A percentile compares a stretch with the other conserved stretches of the same genome.
Conservation (phyloP, 2,113 vertebrate genomes). For the Columbina picui region DNA sequence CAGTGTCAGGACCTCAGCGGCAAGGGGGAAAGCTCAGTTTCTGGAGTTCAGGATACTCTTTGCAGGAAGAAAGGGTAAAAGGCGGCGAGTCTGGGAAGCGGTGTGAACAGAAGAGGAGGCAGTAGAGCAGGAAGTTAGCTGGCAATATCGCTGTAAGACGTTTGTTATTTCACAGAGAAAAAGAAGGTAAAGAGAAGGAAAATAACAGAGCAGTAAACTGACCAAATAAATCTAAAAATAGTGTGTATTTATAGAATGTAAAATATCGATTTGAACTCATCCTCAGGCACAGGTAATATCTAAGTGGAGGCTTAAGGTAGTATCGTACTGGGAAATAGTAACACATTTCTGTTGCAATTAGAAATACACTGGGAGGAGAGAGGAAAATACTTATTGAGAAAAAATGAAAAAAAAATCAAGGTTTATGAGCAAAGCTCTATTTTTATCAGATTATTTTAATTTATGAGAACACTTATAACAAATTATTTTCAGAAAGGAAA, state of each 20-base stretch:
- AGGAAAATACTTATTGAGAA: accelerated
- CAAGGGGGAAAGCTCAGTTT: slow-evolving; percentile 5
- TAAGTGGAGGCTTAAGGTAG: neutral
- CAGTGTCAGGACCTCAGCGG: slow-evolving; percentile 33
- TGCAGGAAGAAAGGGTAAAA: neutral
- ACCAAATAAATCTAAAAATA: neutral
- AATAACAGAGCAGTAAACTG: neutral
- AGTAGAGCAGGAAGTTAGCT: neutral
- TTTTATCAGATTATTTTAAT: neutral
- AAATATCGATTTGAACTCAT: neutral
- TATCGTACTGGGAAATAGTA: neutral
- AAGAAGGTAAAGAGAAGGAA: neutral
- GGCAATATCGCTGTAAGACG: neutral
- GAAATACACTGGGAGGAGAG: neutral
- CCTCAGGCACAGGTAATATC: neutral
- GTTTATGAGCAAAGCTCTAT: neutral
- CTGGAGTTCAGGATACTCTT: neutral
- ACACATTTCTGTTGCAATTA: neutral
- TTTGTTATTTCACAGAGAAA: neutral
- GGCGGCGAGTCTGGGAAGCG: neutral
- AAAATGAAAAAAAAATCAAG: neutral
- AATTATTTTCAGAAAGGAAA: neutral
- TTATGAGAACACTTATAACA: accelerated
- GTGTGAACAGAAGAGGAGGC: neutral
- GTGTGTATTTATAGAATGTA: neutral